phyloP scores from a whole-genome alignment of 2,113 vertebrate species.

The Hippoglossus stenolepis region DNA sequence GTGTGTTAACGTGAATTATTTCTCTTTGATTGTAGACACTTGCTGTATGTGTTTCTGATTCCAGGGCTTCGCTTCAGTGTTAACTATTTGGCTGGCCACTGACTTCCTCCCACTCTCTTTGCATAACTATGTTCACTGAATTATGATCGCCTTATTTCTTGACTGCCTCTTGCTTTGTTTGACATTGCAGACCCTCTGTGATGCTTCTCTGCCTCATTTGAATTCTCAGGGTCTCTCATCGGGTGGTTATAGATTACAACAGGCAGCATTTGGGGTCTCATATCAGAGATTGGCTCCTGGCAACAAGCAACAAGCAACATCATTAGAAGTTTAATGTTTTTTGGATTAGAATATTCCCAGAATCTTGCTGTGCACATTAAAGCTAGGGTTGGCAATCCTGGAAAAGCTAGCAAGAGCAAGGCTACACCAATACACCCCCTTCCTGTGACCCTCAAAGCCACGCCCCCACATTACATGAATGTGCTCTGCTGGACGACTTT shows the following conservation, averaged over 20 bases:
- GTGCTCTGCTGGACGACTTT: no score
- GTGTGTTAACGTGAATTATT: constrained; percentile 17
- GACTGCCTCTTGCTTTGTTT: constrained; percentile 54
- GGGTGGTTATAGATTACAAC: constrained; percentile 49
- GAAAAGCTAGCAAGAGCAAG: no score
- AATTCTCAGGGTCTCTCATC: constrained; percentile 45
- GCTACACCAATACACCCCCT: neutral
- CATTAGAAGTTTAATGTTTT: neutral
- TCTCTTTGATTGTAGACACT: constrained; percentile 31
- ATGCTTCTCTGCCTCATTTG: constrained; percentile 42
- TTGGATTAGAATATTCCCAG: neutral
- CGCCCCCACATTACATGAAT: no score
- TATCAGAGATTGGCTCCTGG: neutral
- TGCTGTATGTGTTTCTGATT: constrained; percentile 42
- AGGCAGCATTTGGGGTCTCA: constrained; percentile 47
- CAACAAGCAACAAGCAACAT: neutral
- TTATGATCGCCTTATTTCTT: constrained; percentile 47
- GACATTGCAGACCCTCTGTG: constrained; percentile 57
- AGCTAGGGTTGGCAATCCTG: no score
- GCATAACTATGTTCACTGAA: constrained; percentile 56
- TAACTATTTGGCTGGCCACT: constrained; percentile 55
- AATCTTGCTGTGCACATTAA: neutral
- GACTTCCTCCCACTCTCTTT: constrained; percentile 50
- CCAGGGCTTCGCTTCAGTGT: constrained; percentile 62
- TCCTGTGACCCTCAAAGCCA: neutral